Evolutionary conservation across 2,113 vertebrate species (phyloP).

Genomic region (Prunella fulvescens): DNA sequence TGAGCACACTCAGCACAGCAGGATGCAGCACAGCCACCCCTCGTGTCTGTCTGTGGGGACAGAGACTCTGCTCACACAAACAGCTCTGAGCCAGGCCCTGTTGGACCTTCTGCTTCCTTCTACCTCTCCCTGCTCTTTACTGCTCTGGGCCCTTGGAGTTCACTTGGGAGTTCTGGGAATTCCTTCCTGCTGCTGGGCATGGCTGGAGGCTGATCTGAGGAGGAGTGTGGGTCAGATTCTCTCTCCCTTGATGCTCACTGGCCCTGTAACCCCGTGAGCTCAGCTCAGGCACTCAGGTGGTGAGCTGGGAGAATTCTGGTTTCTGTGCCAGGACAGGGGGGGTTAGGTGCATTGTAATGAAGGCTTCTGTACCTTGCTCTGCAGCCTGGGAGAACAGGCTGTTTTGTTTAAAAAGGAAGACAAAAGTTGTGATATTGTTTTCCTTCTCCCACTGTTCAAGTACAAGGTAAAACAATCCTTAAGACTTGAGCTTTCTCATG

Average conservation of each 20-base stretch:
- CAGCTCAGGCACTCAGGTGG: background rate
- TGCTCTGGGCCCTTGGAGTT: background rate
- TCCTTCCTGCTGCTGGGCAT: background rate
- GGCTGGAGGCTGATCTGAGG: background rate
- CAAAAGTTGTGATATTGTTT: background rate
- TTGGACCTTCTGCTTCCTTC: background rate
- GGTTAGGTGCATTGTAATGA: background rate
- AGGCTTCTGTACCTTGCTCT: background rate
- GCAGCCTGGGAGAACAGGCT: background rate
- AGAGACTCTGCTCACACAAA: background rate
- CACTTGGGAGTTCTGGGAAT: background rate
- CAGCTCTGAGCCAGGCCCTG: background rate
- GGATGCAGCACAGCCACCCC: background rate
- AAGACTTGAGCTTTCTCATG: background rate
- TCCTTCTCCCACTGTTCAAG: background rate
- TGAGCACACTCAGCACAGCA: background rate
- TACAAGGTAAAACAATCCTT: background rate
- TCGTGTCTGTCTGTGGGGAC: background rate
- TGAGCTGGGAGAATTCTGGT: background rate
- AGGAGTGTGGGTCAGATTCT: background rate
- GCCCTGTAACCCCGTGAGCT: background rate
- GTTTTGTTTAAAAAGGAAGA: background rate
- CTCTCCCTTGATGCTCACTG: background rate
- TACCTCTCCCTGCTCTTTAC: slow-evolving; percentile 1
- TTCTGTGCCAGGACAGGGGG: background rate